A percentile compares a stretch with the other conserved stretches of the same genome.
Conservation (phyloP, 2,888 invertebrate genomes). For the Phyllotreta cruciferae region DNA sequence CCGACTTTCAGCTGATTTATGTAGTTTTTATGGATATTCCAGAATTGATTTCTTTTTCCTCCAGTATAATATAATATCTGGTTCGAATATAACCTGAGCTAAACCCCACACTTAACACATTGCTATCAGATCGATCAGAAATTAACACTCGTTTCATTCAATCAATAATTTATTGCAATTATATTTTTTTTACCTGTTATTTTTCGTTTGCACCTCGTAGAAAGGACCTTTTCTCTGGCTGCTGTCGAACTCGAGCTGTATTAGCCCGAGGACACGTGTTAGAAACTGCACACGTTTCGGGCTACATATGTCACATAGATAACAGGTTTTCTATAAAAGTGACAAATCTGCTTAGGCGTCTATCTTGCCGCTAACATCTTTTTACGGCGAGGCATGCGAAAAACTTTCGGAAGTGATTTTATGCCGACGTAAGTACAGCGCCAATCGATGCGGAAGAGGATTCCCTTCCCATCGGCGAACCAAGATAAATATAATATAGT, state of each 20-base stretch:
- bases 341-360: conserved; percentile 49
- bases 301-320: conserved; percentile 40
- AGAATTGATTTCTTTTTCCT: neutral
- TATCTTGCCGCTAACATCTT: conserved; percentile 34
- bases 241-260: conserved; percentile 45
- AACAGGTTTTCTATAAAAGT: conserved; percentile 36
- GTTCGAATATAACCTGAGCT: neutral
- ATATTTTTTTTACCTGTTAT: neutral
- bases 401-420: conserved; percentile 34
- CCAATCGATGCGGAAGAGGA: conserved; percentile 9
- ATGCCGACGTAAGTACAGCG: conserved; percentile 20
- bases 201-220: conserved; percentile 24
- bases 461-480: too few relatives aligned
- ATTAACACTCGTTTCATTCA: neutral
- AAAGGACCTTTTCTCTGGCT: conserved; percentile 47
- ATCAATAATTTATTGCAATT: neutral
- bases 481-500: too few relatives aligned
- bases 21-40: conserved; percentile 20
- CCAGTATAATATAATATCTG: neutral
- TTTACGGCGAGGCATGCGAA: conserved; percentile 39
- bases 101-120: neutral
- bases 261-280: conserved; percentile 17
- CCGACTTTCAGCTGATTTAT: conserved; percentile 15
- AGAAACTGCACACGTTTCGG: conserved; percentile 3
- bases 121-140: neutral